Conservation (phyloP, 2,888 invertebrate species). For the Cephus runcator region DNA sequence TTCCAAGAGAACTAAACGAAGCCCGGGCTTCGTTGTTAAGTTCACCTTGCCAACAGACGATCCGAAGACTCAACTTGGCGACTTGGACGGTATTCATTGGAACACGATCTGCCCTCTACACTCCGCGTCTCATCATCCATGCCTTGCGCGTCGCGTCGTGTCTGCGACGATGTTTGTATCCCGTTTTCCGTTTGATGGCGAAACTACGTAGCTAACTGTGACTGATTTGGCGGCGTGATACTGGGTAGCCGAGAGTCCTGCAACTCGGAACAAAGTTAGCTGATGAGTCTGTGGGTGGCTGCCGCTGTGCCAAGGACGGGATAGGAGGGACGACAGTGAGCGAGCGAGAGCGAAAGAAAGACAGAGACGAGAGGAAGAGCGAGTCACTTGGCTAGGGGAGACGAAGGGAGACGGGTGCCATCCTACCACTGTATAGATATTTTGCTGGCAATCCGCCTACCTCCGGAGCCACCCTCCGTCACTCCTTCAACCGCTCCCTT, state of each 20-base stretch:
- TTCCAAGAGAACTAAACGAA: neutral
- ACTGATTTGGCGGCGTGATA: slow-evolving; percentile 57
- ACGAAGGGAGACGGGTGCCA: neutral
- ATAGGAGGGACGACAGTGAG: slow-evolving; percentile 14
- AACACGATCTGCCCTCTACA: neutral
- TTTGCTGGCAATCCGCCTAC: slow-evolving; percentile 40
- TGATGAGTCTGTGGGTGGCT: slow-evolving; percentile 61
- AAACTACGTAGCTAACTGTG: slow-evolving; percentile 59
- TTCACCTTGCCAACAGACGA: neutral
- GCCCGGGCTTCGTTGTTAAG: neutral
- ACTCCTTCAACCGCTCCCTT: slow-evolving; percentile 59
- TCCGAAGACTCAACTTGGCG: neutral
- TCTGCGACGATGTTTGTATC: slow-evolving; percentile 52
- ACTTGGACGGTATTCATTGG: neutral
- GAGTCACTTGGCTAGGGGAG: slow-evolving; percentile 1
- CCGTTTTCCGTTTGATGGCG: slow-evolving; percentile 59
- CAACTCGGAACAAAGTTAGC: slow-evolving; percentile 62
- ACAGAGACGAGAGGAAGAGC: slow-evolving; percentile 29
- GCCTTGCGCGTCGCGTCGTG: slow-evolving; percentile 1
- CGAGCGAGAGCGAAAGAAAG: slow-evolving; percentile 22
- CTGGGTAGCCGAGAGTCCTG: slow-evolving; percentile 49
- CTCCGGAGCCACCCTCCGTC: slow-evolving; percentile 36
- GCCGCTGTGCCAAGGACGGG: slow-evolving; percentile 27
- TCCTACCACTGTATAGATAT: slow-evolving; percentile 47
- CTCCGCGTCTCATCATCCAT: slow-evolving; percentile 1